These are phyloP conservation scores for Pseudomyrmex concolor DNA, from an alignment of 1,140 invertebrate genomes.

Conservation along the genomic window DNA sequence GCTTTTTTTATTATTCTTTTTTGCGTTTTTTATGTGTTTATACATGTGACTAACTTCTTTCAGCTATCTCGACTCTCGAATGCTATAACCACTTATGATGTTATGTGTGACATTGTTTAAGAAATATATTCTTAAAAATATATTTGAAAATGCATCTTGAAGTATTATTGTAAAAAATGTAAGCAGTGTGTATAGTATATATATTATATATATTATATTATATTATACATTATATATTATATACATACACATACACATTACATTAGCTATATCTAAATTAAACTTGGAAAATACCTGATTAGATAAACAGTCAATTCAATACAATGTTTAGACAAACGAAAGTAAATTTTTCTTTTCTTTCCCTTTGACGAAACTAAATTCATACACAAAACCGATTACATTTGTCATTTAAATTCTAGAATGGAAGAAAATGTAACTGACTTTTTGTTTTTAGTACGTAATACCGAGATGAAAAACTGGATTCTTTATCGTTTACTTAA, in stretches of 20 bases:
- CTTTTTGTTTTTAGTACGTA: neutral
- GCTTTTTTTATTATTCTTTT: no score
- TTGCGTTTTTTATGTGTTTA: neutral
- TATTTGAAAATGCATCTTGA: conserved; percentile 32
- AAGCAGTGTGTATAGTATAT: conserved; percentile 20
- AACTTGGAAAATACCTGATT: conserved; percentile 16
- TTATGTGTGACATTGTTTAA: conserved; percentile 6
- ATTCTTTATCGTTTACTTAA: conserved; percentile 29
- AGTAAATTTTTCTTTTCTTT: neutral
- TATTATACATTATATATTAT: neutral
- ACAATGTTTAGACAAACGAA: conserved; percentile 17
- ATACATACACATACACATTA: no score
- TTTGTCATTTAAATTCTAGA: neutral
- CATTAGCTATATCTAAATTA: conserved; percentile 17
- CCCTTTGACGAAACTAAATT: neutral
- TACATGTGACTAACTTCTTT: conserved; percentile 55
- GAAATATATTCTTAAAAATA: conserved; percentile 49
- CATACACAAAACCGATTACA: neutral
- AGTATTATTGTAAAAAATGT: conserved; percentile 46
- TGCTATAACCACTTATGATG: conserved; percentile 31
- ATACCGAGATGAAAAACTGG: neutral
- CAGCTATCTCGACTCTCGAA: conserved; percentile 42
- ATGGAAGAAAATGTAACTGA: conserved; percentile 27
- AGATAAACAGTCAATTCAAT: conserved; percentile 9
- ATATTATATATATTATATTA: conserved; percentile 22